Base-by-base conservation (phyloP, 1,140 invertebrate species). In the Halesus radiatus region DNA sequence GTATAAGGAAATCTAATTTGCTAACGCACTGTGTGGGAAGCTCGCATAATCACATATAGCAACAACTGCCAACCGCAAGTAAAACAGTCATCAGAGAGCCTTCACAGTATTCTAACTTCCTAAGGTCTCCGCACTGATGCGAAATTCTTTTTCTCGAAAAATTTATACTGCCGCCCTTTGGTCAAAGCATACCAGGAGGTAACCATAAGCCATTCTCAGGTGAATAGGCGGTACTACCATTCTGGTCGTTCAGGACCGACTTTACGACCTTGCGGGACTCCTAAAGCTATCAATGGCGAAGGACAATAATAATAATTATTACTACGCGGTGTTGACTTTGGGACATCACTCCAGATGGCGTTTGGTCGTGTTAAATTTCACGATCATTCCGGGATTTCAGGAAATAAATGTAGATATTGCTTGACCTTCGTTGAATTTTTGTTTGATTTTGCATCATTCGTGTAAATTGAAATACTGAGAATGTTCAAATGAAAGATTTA, bases 321-420 rank as follows among this genome's bases (percentile, higher is more conserved):
- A 45, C 37, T 50, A 68, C 64, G 32, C 32, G 64, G 32, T 37
- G 62, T 68, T 68, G 64, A 60, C 64, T 68, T 66, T 45, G 22
- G 16, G 32, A 45, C 62, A 68, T 26, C n/a, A 26, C n/a, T 68
- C 64, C 64, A 37, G 13, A 45, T 37, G 29, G 26, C 64, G 64
- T 68, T 32, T 68, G 29, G 16, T 26, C 18, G 56, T 60, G 23
- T 18, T 60, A 7, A 22, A n/a, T 45, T 45, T 10, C 37, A 13
- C 37, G 7, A 37, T 22, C 54, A 5, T 58, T 58, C 54, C 54
- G 54, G 18, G 3, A 58, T 58, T 58, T 37, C 32, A 37, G 32
- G 32, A 37, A 45, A 45, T 45, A 45, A 45, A 45, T 45, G 1
- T 2, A 13, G 37, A 45, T 13, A 13, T 45, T 10, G 37, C 5